Conservation (phyloP, 2,888 invertebrate species). For the Leucophenga montana region DNA sequence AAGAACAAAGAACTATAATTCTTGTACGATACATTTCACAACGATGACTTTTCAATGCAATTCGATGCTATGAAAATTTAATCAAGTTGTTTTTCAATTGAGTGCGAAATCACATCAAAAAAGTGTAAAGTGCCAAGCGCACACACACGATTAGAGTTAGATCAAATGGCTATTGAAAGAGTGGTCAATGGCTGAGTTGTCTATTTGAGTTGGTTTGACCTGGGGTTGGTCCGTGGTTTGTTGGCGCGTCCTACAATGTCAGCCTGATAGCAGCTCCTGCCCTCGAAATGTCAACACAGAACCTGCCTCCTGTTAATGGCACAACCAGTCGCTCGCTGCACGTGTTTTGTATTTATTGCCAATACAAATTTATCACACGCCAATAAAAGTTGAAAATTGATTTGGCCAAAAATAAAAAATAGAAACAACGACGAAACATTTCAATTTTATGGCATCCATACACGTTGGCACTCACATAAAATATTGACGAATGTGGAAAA, state of each 20-base stretch:
- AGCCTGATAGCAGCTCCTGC: slow-evolving; percentile 25
- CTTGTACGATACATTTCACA: neutral
- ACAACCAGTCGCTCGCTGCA: neutral
- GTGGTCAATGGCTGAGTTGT: slow-evolving; percentile 45
- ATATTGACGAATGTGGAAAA: slow-evolving; percentile 59
- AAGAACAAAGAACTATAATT: neutral
- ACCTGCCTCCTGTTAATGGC: slow-evolving; percentile 13
- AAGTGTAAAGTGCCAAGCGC: slow-evolving; percentile 46
- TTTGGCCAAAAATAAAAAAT: slow-evolving; percentile 33
- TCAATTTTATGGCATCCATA: slow-evolving; percentile 56
- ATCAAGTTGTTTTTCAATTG: slow-evolving; percentile 66
- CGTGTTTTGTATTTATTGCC: slow-evolving; percentile 58
- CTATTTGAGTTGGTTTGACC: slow-evolving; percentile 38
- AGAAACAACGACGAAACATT: slow-evolving; percentile 44
- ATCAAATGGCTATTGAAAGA: slow-evolving; percentile 38
- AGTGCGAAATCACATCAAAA: slow-evolving; percentile 70
- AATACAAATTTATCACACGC: slow-evolving; percentile 61
- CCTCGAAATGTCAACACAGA: slow-evolving; percentile 55
- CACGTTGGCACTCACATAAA: slow-evolving; percentile 47
- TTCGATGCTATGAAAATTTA: slow-evolving; percentile 58
- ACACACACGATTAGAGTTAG: slow-evolving; percentile 5
- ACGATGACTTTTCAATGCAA: slow-evolving; percentile 42
- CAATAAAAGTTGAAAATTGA: slow-evolving; percentile 53
- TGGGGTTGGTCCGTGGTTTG: slow-evolving; percentile 30
- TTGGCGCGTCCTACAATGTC: slow-evolving; percentile 4